A percentile compares a stretch with the other conserved stretches of the same genome.
Conservation (phyloP, 1,140 invertebrate genomes). For the Micrasema longulum region DNA sequence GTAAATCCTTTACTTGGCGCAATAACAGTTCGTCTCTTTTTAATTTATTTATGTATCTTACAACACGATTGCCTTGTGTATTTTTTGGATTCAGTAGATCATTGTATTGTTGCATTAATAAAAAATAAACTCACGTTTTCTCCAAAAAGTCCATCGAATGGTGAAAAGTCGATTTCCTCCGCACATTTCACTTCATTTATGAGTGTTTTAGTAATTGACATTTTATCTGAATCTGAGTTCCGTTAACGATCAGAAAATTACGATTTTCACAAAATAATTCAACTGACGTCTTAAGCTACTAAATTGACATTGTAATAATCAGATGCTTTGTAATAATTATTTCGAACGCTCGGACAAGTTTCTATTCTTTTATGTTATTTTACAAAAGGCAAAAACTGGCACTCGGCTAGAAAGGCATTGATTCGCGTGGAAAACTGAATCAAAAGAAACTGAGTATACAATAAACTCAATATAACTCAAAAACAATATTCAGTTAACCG, state of each 20-base stretch:
- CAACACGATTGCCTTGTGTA: no score
- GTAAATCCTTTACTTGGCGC: no score
- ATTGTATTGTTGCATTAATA: no score
- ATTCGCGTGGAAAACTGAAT: background rate
- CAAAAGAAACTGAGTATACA: background rate
- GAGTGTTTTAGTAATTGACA: slow-evolving; percentile 53
- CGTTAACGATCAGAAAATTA: background rate
- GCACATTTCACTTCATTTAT: slow-evolving; percentile 50
- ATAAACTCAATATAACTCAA: background rate
- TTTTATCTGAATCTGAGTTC: slow-evolving; percentile 1
- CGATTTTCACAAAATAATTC: background rate
- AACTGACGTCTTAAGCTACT: background rate
- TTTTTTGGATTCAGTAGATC: no score
- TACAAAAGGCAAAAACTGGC: background rate
- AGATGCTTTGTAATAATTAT: background rate
- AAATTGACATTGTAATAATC: background rate
- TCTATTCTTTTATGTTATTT: background rate
- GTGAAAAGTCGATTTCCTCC: slow-evolving; percentile 49
- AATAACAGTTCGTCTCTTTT: no score
- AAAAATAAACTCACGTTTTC: slow-evolving; percentile 43
- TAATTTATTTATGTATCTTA: no score
- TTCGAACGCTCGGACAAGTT: background rate
- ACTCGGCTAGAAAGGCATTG: background rate
- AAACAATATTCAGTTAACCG: background rate
- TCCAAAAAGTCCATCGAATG: slow-evolving; percentile 51